Percentiles rank a stretch among this genome's conserved stretches.
These are phyloP conservation scores for Syndactyla subalaris DNA, from an alignment of 2,797 vertebrate genomes.

Conservation along the genomic window DNA sequence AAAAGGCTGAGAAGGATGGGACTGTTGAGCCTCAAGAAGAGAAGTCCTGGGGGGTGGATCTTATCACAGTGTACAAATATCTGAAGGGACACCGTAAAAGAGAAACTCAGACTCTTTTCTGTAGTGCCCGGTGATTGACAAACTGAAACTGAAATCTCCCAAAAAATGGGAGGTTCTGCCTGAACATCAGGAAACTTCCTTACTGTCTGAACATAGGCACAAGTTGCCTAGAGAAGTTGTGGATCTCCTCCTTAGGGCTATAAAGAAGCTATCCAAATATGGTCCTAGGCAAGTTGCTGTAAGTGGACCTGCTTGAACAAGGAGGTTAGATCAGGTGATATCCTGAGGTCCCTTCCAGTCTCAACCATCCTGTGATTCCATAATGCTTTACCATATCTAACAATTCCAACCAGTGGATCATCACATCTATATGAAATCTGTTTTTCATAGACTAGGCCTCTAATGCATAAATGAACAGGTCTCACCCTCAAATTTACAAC, in stretches of 20 bases:
- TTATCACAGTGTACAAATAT: neutral
- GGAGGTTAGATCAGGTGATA: neutral
- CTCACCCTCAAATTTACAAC: neutral
- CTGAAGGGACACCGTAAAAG: neutral
- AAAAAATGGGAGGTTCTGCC: neutral
- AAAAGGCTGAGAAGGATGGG: neutral
- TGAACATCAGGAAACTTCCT: neutral
- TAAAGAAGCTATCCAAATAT: neutral
- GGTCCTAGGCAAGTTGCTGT: neutral
- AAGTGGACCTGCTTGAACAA: neutral
- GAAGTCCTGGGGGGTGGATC: neutral
- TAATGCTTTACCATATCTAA: neutral
- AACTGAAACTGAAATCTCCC: neutral
- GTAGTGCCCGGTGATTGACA: neutral
- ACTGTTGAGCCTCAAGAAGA: neutral
- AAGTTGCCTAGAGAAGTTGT: neutral
- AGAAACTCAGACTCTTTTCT: neutral
- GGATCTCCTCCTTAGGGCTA: neutral
- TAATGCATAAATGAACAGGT: neutral
- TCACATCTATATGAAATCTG: neutral
- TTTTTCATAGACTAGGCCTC: neutral
- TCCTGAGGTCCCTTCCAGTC: neutral
- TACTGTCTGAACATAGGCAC: neutral
- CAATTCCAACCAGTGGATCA: neutral
- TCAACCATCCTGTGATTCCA: neutral